Base-by-base conservation (phyloP, 2,888 invertebrate species). In the Trachelus stipa region DNA sequence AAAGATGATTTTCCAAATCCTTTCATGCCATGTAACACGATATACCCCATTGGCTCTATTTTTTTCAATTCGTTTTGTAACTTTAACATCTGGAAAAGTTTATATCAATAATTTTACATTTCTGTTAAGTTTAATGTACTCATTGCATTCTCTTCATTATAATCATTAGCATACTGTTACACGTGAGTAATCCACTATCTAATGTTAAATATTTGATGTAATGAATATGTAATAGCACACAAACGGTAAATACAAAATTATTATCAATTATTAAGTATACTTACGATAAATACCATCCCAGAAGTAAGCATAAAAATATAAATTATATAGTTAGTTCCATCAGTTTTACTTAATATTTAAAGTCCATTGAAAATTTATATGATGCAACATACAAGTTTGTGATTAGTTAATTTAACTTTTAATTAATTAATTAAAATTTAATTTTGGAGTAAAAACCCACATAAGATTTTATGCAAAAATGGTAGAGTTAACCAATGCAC, bases 1-100 rank as follows among this genome's bases (percentile, higher is more conserved):
- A 95, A 91, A 76, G 94, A 94, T 0, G 95, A 95, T 92, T 96
- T 96, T 35, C 96, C 96, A 83, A 93, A 94, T 1, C 96, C 96
- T n/a, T 95, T 93, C 95, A 96, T 95, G 12, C 96, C 96, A 88
- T 95, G 94, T 23, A 96, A 91, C 0, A 93, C 94, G 3, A 96
- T 90, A 81, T 94, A 94, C 80, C 93, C 92, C 82, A 94, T 93
- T 9, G 94, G 92, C 35, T 91, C 86, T 34, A 95, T 87, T 1
- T 87, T 85, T 75, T 88, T 88, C 68, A 95, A 87, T 76, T 91
- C 92, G n/a, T 84, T 81, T 73, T 92, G 92, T 73, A 95, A 91
- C 83, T 92, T 90, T 79, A 90, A 82, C 84, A 93, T 93, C 94
- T 95, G 85, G 68, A 88, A 88, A 75, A 56, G 56, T 56, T 23